Evolutionary conservation across 2,113 vertebrate species (phyloP), one percentile per base, ranked within the genome.

Genomic region (Apistogramma diplotaenia): DNA sequence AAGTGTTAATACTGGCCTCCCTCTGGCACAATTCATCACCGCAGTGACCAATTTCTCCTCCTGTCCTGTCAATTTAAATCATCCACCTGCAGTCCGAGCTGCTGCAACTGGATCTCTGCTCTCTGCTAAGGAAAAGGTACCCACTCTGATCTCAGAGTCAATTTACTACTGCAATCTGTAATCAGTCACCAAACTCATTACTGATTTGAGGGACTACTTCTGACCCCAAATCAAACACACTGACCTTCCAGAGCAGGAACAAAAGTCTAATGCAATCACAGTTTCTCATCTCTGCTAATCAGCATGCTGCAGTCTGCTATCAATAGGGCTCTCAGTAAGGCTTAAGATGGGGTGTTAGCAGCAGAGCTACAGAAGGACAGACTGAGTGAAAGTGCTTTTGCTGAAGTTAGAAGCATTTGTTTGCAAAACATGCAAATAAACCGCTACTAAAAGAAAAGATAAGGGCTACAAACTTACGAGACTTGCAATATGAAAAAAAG

Each of bases 1-100:
- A 74, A 31, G 74, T 13, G 21, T 87, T 81, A 74, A 73, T 15
- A 5, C 43, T 1, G 56, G 57, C 58, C 11, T 59, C 71, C 77
- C 73, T 84, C 76, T 60, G 81, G 79, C 61, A 81, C 72, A 74
- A 27, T 79, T 75, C 46, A 61, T 78, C 84, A 33, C 37, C 7
- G 3, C 70, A 61, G 59, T 77, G 77, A 90, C 79, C 82, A 84
- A 85, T 85, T 84, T 56, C 11, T 71, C 84, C 60, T 62, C 23
- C 61, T 6, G 6, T 81, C 53, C 51, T 4, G 16, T 73, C 61
- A 56, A 76, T 84, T 87, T 85, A 59, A 89, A 83, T 85, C 81
- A 33, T 80, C 37, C 70, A 72, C 76, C 74, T 70, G 40, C 80
- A 74, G 67, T 13, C 7, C 16, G n/a, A 61, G 35, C 72, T 6